Conservation (phyloP, 2,888 invertebrate genomes). For the Oscheius myriophilus region DNA sequence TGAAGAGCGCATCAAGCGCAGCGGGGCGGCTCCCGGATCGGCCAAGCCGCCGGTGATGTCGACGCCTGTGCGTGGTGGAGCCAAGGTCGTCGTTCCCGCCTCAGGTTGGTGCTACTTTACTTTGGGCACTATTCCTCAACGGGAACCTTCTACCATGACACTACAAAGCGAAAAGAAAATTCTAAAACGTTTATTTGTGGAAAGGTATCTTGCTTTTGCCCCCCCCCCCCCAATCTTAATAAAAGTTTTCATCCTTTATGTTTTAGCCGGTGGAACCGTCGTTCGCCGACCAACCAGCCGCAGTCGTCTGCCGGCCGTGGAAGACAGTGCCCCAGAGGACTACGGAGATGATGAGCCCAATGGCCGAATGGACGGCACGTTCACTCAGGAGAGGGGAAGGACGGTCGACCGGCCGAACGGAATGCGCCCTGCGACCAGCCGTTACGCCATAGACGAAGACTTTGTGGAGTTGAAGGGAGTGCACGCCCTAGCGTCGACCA, state of each 20-base stretch:
- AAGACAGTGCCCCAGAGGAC: not conserved
- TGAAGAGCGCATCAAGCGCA: slow-evolving; percentile 94
- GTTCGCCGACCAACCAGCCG: slow-evolving; percentile 14
- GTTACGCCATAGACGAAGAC: slow-evolving; percentile 25
- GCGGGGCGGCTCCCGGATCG: slow-evolving; percentile 72
- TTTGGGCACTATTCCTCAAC: not conserved
- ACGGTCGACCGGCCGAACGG: not conserved
- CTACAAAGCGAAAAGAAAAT: not conserved
- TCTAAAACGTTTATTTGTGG: not conserved
- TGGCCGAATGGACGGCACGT: not conserved
- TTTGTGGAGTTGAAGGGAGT: slow-evolving; percentile 17
- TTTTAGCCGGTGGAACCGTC: slow-evolving; percentile 19
- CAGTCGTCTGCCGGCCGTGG: slow-evolving; percentile 18
- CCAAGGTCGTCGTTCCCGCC: slow-evolving; percentile 47
- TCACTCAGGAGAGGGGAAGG: not conserved
- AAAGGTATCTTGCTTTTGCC: too few species aligned
- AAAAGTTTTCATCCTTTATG: too few species aligned
- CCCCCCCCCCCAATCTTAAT: too few species aligned
- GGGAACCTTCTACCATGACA: too few species aligned
- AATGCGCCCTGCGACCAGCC: slow-evolving; percentile 4
- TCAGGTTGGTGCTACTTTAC: not conserved
- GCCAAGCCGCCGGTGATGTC: slow-evolving; percentile 10
- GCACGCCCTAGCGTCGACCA: slow-evolving; percentile 14
- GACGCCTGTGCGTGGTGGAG: slow-evolving; percentile 34
- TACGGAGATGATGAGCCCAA: not conserved